These are phyloP conservation scores for Dufourea novaeangliae DNA, from an alignment of 1,140 invertebrate genomes.

Conservation along the genomic window DNA sequence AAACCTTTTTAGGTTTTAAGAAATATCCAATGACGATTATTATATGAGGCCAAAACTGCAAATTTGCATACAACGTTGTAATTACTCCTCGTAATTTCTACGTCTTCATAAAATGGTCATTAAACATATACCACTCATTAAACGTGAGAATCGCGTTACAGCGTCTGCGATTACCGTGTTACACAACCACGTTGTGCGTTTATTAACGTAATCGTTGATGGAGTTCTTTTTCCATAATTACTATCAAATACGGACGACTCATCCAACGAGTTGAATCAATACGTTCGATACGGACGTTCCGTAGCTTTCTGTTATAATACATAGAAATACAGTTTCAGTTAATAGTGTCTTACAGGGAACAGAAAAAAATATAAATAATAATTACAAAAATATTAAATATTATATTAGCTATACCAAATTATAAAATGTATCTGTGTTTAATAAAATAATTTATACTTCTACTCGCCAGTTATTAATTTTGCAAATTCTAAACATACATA, in stretches of 20 bases:
- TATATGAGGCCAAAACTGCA: not conserved
- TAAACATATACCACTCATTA: slow-evolving; percentile 1
- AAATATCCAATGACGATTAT: not conserved
- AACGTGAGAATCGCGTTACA: slow-evolving; percentile 33
- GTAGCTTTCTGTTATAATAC: too few relatives aligned
- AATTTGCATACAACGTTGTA: slow-evolving; percentile 25
- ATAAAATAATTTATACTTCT: too few relatives aligned
- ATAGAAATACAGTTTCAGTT: too few relatives aligned
- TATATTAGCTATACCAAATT: too few relatives aligned
- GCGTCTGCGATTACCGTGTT: not conserved
- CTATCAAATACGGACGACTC: not conserved
- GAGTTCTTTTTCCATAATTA: slow-evolving; percentile 2
- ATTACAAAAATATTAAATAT: too few relatives aligned
- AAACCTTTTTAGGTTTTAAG: not conserved
- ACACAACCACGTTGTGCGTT: slow-evolving; percentile 11
- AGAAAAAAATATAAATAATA: too few relatives aligned
- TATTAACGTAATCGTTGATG: not conserved
- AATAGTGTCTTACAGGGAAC: too few relatives aligned
- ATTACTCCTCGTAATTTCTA: slow-evolving; percentile 9
- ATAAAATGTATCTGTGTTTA: too few relatives aligned
- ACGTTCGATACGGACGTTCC: not conserved
- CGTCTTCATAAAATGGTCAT: slow-evolving; percentile 5
- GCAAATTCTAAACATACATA: too few relatives aligned
- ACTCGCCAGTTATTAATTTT: too few relatives aligned
- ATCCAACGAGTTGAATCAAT: not conserved